Evolutionary conservation across 2,113 vertebrate species (phyloP).

Genomic region (Leucosticte australis): DNA sequence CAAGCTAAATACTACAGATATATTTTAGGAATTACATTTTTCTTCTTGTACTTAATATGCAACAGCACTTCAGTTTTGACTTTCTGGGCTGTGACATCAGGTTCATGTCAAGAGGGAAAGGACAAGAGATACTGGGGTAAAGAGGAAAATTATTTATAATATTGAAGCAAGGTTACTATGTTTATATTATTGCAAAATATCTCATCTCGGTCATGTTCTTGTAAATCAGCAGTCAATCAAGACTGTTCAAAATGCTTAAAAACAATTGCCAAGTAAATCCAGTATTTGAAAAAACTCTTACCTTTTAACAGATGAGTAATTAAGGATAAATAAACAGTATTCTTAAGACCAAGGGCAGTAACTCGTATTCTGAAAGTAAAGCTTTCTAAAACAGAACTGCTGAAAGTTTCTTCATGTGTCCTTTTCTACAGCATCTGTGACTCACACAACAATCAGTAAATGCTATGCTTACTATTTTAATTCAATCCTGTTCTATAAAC

Average conservation of each 20-base stretch:
- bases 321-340: not conserved
- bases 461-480: not conserved
- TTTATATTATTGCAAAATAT: not conserved
- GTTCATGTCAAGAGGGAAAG: not conserved
- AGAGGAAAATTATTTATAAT: not conserved
- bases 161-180: not conserved
- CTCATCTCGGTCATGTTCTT: not conserved
- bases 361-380: not conserved
- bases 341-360: not conserved
- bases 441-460: not conserved
- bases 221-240: not conserved
- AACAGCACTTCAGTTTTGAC: not conserved
- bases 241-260: not conserved
- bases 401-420: not conserved
- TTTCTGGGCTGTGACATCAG: not conserved
- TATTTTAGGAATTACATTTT: not conserved
- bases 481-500: not conserved
- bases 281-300: not conserved
- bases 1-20: not conserved
- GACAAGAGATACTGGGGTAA: not conserved
- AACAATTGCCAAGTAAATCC: not conserved
- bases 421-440: not conserved
- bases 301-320: not conserved
- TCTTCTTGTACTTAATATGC: not conserved
- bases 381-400: not conserved